phyloP scores from a whole-genome alignment of 2,888 invertebrate genomes.

The Pollenia amentaria region DNA sequence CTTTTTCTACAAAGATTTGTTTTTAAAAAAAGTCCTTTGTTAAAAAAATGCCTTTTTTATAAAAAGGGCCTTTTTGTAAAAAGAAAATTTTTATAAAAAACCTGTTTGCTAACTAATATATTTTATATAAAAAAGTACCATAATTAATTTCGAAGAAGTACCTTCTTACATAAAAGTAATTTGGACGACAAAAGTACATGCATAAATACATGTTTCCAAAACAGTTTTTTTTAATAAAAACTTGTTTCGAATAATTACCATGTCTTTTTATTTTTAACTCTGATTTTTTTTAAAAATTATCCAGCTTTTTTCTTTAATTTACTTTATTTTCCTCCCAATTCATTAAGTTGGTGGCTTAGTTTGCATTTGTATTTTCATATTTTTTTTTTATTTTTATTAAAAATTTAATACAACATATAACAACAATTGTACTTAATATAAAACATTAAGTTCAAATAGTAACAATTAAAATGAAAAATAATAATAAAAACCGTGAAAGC shows the following conservation, averaged over 20 bases:
- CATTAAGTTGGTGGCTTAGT: not conserved
- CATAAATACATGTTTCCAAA: no score
- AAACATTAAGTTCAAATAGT: slow-evolving; percentile 49
- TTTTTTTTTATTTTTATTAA: not conserved
- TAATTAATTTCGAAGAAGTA: no score
- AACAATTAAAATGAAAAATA: slow-evolving; percentile 45
- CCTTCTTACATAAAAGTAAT: no score
- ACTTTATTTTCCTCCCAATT: not conserved
- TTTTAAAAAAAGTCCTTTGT: not conserved
- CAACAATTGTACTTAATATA: slow-evolving; percentile 33
- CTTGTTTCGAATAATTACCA: no score
- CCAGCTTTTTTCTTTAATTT: not conserved
- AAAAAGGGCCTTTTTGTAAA: not conserved
- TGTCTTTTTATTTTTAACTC: no score
- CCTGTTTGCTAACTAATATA: no score
- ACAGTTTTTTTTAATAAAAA: no score
- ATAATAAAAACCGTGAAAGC: slow-evolving; percentile 18
- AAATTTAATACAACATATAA: slow-evolving; percentile 4
- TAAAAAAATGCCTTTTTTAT: not conserved
- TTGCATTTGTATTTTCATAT: not conserved
- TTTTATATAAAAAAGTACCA: no score
- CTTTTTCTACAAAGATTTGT: not conserved
- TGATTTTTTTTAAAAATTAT: not conserved
- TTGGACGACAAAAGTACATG: no score
- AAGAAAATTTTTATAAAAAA: no score